phyloP scores from a whole-genome alignment of 2,888 invertebrate genomes.

The Pycnomerus fuliginosus region DNA sequence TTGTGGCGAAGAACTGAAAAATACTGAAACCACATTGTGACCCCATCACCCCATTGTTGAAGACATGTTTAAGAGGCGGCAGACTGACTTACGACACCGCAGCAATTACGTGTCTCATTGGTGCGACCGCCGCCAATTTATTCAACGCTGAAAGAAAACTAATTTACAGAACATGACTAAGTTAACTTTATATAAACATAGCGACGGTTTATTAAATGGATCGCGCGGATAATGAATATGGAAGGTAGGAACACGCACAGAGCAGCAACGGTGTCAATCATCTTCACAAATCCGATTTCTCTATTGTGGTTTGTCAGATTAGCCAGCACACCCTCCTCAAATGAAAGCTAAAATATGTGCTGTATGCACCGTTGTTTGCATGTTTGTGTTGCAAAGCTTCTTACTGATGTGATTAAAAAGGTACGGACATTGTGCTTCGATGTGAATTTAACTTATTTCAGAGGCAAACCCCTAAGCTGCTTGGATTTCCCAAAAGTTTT shows the following conservation, averaged over 20 bases:
- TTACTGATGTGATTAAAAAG: conserved; percentile 42
- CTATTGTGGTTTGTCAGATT: conserved; percentile 47
- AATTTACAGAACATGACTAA: too few species aligned
- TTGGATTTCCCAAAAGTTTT: conserved; percentile 11
- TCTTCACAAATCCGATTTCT: conserved; percentile 46
- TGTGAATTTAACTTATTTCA: conserved; percentile 6
- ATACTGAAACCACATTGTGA: too few species aligned
- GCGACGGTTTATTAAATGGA: too few species aligned
- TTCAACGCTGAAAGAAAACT: too few species aligned
- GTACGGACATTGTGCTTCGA: conserved; percentile 26
- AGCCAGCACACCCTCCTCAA: conserved; percentile 39
- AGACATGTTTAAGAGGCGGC: too few species aligned
- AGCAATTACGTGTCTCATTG: too few species aligned
- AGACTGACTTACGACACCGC: too few species aligned
- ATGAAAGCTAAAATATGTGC: conserved; percentile 34
- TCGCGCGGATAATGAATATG: too few species aligned
- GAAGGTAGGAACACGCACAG: neutral
- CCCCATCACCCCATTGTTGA: too few species aligned
- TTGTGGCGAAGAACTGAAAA: too few species aligned
- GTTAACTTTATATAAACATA: too few species aligned
- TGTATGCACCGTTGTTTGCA: conserved; percentile 32
- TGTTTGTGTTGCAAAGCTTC: conserved; percentile 39
- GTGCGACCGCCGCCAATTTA: too few species aligned
- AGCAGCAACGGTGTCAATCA: conserved; percentile 45
- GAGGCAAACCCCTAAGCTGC: conserved; percentile 13